Conservation (phyloP, 2,797 vertebrate genomes). For the Threskiornis aethiopicus region DNA sequence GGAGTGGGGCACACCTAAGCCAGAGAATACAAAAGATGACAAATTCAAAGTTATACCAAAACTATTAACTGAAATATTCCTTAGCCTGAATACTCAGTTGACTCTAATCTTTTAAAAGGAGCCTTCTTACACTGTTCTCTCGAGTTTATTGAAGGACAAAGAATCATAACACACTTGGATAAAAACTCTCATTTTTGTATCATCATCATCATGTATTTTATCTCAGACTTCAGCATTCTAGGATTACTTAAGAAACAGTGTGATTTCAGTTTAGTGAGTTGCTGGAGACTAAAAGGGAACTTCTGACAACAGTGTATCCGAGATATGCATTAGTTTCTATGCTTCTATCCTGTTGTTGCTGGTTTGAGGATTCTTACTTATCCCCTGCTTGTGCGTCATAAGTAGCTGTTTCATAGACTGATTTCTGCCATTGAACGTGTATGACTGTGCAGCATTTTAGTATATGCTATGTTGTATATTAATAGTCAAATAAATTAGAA, state of each 20-base stretch:
- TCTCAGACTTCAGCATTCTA: neutral
- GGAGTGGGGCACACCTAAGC: neutral
- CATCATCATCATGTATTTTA: neutral
- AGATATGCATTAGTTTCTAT: neutral
- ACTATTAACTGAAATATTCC: neutral
- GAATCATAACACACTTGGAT: neutral
- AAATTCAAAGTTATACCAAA: neutral
- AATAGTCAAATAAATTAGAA: neutral
- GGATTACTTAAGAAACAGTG: neutral
- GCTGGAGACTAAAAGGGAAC: neutral
- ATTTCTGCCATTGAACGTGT: neutral
- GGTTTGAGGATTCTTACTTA: neutral
- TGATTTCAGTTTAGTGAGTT: neutral
- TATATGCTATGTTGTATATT: neutral
- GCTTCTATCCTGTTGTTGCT: neutral
- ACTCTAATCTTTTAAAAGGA: neutral
- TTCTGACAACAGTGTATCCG: neutral
- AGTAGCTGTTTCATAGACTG: neutral
- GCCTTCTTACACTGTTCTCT: neutral
- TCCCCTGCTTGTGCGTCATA: neutral
- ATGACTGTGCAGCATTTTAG: neutral
- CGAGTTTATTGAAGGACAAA: neutral
- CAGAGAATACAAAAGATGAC: neutral
- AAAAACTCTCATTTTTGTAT: neutral
- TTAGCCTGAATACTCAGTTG: neutral